Evolutionary conservation across 2,113 vertebrate species (phyloP).

Genomic region (Hemiprocne comata): DNA sequence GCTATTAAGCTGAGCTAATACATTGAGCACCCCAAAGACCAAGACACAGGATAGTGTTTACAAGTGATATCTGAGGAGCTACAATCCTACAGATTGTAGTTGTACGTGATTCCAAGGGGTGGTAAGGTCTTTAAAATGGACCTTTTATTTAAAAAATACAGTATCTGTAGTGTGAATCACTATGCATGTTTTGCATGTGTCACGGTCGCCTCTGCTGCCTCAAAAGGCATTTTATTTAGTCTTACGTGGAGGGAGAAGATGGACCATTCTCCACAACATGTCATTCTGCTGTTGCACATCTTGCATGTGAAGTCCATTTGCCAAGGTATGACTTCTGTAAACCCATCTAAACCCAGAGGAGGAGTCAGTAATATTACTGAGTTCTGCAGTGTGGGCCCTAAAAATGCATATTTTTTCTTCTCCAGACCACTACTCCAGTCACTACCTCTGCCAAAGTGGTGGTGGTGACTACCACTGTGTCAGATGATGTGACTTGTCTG

Average conservation of each 20-base stretch:
- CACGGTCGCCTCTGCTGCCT: too few species aligned
- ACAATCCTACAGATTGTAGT: background rate
- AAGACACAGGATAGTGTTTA: background rate
- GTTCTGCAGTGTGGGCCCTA: background rate
- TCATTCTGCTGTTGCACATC: background rate
- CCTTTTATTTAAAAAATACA: background rate
- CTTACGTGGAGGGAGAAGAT: too few species aligned
- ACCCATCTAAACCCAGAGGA: background rate
- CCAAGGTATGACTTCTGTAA: background rate
- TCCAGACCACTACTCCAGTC: background rate
- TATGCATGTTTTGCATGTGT: background rate
- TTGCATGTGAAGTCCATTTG: background rate
- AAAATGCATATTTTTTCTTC: fast-evolving
- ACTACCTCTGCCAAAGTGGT: background rate
- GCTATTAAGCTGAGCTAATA: background rate
- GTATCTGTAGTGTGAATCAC: background rate
- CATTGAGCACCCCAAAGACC: background rate
- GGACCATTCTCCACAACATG: too few species aligned
- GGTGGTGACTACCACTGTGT: background rate
- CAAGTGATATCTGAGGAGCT: background rate
- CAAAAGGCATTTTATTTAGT: too few species aligned
- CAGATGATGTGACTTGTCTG: background rate
- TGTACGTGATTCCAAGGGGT: background rate
- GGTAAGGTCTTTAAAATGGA: background rate
- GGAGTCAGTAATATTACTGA: background rate